phyloP scores from a whole-genome alignment of 1,140 invertebrate genomes.

The Drosophila repleta region DNA sequence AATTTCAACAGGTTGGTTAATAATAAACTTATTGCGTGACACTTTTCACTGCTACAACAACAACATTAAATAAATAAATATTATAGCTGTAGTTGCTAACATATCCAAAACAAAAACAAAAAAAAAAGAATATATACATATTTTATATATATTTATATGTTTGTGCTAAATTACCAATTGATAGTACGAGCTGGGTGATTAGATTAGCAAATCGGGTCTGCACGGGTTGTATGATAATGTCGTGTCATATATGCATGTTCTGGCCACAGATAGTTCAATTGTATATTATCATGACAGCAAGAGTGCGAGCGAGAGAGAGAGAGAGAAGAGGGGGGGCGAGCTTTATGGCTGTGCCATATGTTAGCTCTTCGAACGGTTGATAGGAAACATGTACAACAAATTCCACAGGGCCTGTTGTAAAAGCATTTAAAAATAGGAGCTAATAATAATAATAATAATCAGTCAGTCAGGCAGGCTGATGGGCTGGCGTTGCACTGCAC shows the following conservation, averaged over 20 bases:
- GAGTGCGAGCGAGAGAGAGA: not conserved
- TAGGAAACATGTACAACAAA: conserved; percentile 37
- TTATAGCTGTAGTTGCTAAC: conserved; percentile 22
- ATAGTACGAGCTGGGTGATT: conserved; percentile 56
- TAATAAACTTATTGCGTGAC: conserved; percentile 59
- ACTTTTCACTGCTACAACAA: conserved; percentile 42
- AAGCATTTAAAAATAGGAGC: conserved; percentile 68
- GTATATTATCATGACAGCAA: conserved; percentile 9
- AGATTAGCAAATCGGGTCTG: conserved; percentile 62
- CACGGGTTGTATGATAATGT: not conserved
- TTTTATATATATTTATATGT: not conserved
- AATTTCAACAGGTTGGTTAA: conserved; percentile 69
- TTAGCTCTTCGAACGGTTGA: not conserved
- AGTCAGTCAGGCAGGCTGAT: conserved; percentile 23
- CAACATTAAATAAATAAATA: conserved; percentile 33
- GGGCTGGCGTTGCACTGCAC: conserved; percentile 32
- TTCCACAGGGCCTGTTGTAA: conserved; percentile 71
- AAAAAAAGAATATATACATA: conserved; percentile 4
- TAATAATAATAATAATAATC: conserved; percentile 53
- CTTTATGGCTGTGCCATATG: conserved; percentile 10
- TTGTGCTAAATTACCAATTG: conserved; percentile 46
- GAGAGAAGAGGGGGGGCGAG: not conserved
- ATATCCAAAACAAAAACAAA: conserved; percentile 38
- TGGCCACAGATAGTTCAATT: not conserved
- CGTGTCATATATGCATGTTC: not conserved